Base-by-base conservation (phyloP, 2,113 vertebrate species). In the Salvelinus fontinalis region DNA sequence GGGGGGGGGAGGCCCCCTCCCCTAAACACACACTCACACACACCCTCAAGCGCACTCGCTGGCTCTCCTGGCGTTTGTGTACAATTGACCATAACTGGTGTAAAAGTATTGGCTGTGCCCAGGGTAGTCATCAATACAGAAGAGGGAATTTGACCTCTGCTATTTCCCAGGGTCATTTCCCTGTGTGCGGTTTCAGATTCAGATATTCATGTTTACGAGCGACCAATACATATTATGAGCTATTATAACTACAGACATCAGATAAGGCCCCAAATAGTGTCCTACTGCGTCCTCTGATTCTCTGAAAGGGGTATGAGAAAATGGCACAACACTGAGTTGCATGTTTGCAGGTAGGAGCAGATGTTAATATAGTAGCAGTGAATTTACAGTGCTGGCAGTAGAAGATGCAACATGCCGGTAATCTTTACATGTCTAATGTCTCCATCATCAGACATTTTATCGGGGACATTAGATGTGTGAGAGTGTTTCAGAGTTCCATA, bases 151-250 rank as follows among this genome's bases (percentile, higher is more conserved):
- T 84, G 76, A 83, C 73, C 70, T 88, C 77, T 44, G 39, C 39
- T 44, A 44, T 44, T 44, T 44, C 9, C 11, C 39, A 44, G 39
- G 39, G 67, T 87, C 62, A 85, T 84, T 89, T 83, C 83, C 75
- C 73, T 85, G 69, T 67, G 73, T 71, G 72, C 62, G 14, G 74
- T 79, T 84, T 89, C 65, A 84, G 76, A 81, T 85, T 88, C 77
- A 88, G 81, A 86, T 84, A 77, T 85, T 78, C 76, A 77, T 80
- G 72, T 87, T 89, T 87, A 87, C 77, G 77, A 88, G 75, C 64
- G 78, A 66, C 70, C 67, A 81, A 67, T 80, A 48, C 77, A 84
- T 67, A 78, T 86, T 85, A 89, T 79, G 74, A 74, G 27, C 70
- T 74, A 75, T 72, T 78, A 64, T 82, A 69, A 75, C 51, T 76